phyloP scores from a whole-genome alignment of 2,888 invertebrate species.

The Petrophora chlorosata region DNA sequence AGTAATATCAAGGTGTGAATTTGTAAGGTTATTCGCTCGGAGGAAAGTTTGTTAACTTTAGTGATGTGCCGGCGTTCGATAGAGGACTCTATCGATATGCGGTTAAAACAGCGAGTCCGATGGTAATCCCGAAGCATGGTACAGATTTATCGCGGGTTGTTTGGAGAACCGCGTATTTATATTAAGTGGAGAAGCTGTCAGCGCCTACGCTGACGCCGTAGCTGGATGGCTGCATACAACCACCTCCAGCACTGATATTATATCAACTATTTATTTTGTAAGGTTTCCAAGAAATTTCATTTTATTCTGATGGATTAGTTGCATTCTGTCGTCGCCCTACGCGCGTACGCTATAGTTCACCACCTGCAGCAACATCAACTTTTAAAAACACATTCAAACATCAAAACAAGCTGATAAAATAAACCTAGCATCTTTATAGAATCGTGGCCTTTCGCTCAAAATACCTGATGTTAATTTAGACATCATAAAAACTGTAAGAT shows the following conservation, averaged over 20 bases:
- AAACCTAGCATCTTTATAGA: conserved; percentile 4
- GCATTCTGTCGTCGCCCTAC: not conserved
- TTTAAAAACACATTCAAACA: not conserved
- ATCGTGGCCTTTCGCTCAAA: conserved; percentile 38
- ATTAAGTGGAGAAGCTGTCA: conserved; percentile 81
- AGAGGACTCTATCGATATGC: conserved; percentile 66
- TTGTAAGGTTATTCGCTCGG: conserved; percentile 41
- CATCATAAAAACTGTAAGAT: conserved; percentile 56
- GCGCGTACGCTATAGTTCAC: not conserved
- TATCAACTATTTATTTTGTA: conserved; percentile 4
- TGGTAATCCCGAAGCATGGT: conserved; percentile 57
- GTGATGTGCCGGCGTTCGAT: conserved; percentile 52
- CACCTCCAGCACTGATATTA: conserved; percentile 40
- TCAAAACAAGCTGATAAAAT: not conserved
- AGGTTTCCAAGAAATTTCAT: not conserved
- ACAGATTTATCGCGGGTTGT: conserved; percentile 75
- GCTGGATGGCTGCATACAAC: conserved; percentile 75
- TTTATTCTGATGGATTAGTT: not conserved
- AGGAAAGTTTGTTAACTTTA: conserved; percentile 40
- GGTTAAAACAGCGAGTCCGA: conserved; percentile 65
- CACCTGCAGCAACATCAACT: not conserved
- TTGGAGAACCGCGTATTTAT: conserved; percentile 78
- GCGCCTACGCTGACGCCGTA: conserved; percentile 75
- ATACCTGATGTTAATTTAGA: conserved; percentile 52
- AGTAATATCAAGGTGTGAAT: conserved; percentile 34